Evolutionary conservation across 2,888 invertebrate species (phyloP).

Genomic region (Acleris emargana): DNA sequence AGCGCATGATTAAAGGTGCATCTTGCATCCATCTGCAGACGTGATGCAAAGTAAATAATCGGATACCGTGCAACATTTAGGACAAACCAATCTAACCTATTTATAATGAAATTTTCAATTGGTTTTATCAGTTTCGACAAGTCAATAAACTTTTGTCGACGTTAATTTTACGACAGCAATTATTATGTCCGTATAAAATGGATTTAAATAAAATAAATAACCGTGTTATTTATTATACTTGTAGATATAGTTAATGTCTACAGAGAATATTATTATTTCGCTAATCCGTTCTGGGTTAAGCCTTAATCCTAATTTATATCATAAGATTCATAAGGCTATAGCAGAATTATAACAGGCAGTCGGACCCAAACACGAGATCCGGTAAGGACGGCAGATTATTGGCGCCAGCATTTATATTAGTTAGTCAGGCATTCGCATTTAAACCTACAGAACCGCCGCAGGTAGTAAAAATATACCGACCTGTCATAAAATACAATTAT

Average conservation of each 20-base stretch:
- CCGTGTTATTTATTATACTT: too few species aligned
- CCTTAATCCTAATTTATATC: slow-evolving; percentile 31
- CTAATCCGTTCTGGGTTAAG: slow-evolving; percentile 27
- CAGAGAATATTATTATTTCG: slow-evolving; percentile 2
- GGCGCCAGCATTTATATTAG: slow-evolving; percentile 28
- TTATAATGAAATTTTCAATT: too few species aligned
- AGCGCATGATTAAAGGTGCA: too few species aligned
- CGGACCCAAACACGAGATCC: slow-evolving; percentile 32
- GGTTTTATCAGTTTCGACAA: too few species aligned
- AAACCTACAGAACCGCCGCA: slow-evolving; percentile 23
- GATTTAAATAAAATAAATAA: too few species aligned
- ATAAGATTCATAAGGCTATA: slow-evolving; percentile 13
- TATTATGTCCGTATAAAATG: too few species aligned
- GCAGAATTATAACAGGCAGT: slow-evolving; percentile 26
- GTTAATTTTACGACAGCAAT: too few species aligned
- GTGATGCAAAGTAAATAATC: too few species aligned
- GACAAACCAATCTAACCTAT: too few species aligned
- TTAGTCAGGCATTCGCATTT: slow-evolving; percentile 25
- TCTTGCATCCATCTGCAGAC: too few species aligned
- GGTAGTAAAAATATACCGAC: slow-evolving; percentile 22
- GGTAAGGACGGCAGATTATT: slow-evolving; percentile 21
- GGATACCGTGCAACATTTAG: too few species aligned
- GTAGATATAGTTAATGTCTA: neutral
- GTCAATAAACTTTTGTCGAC: too few species aligned
- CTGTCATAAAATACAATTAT: slow-evolving; percentile 22